phyloP scores from a whole-genome alignment of 2,888 invertebrate genomes.

The Cyrtodaria siliqua region DNA sequence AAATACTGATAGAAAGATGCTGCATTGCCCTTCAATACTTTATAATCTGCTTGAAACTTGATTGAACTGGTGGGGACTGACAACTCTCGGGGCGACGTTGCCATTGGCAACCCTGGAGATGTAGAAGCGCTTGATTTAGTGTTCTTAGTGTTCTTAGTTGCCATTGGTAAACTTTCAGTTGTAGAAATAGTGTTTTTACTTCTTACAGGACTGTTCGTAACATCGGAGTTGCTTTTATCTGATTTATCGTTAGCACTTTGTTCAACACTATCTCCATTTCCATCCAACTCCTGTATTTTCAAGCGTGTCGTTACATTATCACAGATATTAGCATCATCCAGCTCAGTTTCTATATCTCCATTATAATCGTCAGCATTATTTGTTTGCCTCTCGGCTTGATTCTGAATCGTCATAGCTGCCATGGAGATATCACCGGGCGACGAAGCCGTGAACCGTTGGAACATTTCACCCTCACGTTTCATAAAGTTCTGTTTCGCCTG shows the following conservation, averaged over 20 bases:
- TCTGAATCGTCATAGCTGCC: not conserved
- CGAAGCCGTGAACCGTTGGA: slow-evolving; percentile 70
- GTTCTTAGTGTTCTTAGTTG: too few relatives aligned
- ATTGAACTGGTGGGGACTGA: slow-evolving; percentile 76
- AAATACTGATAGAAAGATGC: slow-evolving; percentile 80
- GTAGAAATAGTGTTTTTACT: not conserved
- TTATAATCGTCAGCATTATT: not conserved
- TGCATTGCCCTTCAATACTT: slow-evolving; percentile 74
- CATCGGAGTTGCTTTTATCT: not conserved
- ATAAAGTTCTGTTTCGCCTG: slow-evolving; percentile 66
- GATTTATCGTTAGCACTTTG: slow-evolving; percentile 7
- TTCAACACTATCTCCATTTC: not conserved
- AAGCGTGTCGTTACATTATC: not conserved
- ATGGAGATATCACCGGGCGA: slow-evolving; percentile 42
- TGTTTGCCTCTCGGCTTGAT: too few relatives aligned
- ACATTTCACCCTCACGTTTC: slow-evolving; percentile 69
- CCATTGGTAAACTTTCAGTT: too few relatives aligned
- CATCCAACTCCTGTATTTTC: not conserved
- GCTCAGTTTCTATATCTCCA: not conserved
- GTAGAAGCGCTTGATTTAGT: too few relatives aligned
- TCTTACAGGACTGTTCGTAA: not conserved
- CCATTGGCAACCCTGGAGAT: too few relatives aligned
- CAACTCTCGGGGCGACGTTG: slow-evolving; percentile 24
- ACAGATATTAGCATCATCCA: not conserved
- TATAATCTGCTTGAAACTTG: slow-evolving; percentile 83